A percentile compares a stretch with the other conserved stretches of the same genome.
Evolutionary conservation across 2,113 vertebrate genomes (phyloP).

Genomic region (Motacilla alba): DNA sequence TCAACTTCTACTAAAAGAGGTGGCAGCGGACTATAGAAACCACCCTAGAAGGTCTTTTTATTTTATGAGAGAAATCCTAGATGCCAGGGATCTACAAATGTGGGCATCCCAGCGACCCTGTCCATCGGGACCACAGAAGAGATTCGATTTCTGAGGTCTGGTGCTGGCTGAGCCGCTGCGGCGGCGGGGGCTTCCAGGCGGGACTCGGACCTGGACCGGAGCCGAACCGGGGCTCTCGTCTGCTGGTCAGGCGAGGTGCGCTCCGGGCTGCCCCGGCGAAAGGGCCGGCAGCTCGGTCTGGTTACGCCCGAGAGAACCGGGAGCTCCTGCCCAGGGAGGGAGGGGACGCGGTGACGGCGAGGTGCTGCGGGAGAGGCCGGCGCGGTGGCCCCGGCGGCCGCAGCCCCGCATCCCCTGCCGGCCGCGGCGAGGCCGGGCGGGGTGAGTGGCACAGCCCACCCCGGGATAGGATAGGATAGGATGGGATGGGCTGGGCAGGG

Average conservation of each 20-base stretch:
- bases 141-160: not conserved
- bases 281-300: not conserved
- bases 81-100: accelerated
- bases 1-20: not conserved
- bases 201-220: not conserved
- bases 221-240: not conserved
- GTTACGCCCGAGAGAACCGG: not conserved
- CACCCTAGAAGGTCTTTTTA: not conserved
- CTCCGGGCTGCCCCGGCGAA: not conserved
- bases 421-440: not conserved
- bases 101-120: accelerated
- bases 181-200: not conserved
- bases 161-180: not conserved
- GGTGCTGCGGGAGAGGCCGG: not conserved
- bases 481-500: not conserved
- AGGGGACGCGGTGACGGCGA: not conserved
- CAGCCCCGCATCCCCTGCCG: not conserved
- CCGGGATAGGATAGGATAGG: too few relatives aligned
- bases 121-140: not conserved
- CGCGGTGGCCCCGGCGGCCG: not conserved
- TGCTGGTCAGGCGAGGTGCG: not conserved
- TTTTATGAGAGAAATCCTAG: not conserved
- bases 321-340: not conserved
- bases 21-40: not conserved
- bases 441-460: not conserved